Evolutionary conservation across 2,113 vertebrate species (phyloP).

Genomic region (Platichthys flesus): DNA sequence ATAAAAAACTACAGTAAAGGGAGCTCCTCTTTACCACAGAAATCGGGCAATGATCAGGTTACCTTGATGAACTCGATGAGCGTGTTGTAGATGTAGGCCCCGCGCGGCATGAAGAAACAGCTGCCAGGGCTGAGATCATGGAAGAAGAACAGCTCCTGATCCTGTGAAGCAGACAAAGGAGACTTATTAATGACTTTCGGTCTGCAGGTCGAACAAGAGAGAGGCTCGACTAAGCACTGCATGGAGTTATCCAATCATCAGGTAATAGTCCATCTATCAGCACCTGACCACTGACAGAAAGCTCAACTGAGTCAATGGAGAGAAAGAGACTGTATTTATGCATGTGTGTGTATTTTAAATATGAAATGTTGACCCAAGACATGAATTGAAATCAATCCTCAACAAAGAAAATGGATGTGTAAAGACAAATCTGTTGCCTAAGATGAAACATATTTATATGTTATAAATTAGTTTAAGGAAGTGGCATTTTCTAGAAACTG

Average conservation of each 20-base stretch:
- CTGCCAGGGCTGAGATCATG: slow-evolving; percentile 96
- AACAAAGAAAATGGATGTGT: neutral
- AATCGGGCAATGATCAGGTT: slow-evolving; percentile 35
- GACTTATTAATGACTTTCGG: slow-evolving; percentile 23
- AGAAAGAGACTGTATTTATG: no score
- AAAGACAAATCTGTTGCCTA: neutral
- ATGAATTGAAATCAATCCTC: neutral
- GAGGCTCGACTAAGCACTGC: slow-evolving; percentile 30
- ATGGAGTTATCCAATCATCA: slow-evolving; percentile 41
- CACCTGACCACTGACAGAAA: neutral
- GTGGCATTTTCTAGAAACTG: no score
- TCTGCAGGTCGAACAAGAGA: slow-evolving; percentile 29
- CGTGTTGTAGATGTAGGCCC: slow-evolving; percentile 91
- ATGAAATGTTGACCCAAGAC: neutral
- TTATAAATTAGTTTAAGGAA: neutral
- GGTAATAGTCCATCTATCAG: slow-evolving; percentile 43
- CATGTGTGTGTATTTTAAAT: no score
- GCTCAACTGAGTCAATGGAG: no score
- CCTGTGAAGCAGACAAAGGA: slow-evolving; percentile 76
- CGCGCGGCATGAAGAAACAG: slow-evolving; percentile 95
- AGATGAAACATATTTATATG: neutral
- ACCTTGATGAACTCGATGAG: slow-evolving; percentile 92
- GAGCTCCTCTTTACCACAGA: no score
- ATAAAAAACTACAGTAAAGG: no score
- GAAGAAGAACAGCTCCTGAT: slow-evolving; percentile 98